Conservation (phyloP, 2,797 vertebrate genomes). For the Fringilla coelebs region DNA sequence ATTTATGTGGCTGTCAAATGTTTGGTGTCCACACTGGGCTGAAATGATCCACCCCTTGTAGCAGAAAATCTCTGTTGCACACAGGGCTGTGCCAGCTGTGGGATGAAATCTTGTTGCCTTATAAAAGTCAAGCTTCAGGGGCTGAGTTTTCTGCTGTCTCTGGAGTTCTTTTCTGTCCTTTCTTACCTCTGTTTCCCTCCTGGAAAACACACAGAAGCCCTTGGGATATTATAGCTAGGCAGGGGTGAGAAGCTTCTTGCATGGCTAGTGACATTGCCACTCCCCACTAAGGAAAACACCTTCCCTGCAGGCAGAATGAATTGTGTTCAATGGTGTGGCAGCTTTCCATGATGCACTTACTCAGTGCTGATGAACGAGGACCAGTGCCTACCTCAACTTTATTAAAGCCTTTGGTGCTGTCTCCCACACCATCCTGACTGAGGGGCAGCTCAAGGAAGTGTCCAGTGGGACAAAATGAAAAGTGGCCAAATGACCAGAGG, state of each 20-base stretch:
- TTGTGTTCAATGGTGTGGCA: background rate
- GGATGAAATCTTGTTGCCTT: background rate
- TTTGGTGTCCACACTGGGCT: background rate
- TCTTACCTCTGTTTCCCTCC: background rate
- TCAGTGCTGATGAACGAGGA: background rate
- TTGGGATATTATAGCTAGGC: background rate
- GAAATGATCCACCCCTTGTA: background rate
- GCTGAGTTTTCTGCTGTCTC: background rate
- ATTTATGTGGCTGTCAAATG: background rate
- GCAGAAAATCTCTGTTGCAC: background rate
- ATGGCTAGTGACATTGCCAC: background rate
- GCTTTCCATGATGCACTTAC: background rate
- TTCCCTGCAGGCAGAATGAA: background rate
- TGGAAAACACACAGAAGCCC: background rate
- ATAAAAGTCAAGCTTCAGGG: background rate
- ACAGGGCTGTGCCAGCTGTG: background rate
- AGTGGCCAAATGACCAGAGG: background rate
- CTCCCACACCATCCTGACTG: background rate
- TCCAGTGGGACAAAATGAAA: background rate
- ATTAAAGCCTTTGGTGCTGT: background rate
- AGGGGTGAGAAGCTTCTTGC: background rate
- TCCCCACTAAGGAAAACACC: background rate
- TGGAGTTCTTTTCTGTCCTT: background rate
- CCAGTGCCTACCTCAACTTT: accelerated
- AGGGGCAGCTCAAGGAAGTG: background rate